Percentiles rank a stretch among this genome's conserved stretches.
Conservation (phyloP, 2,888 invertebrate species). For the Coelogynopora nodosa region DNA sequence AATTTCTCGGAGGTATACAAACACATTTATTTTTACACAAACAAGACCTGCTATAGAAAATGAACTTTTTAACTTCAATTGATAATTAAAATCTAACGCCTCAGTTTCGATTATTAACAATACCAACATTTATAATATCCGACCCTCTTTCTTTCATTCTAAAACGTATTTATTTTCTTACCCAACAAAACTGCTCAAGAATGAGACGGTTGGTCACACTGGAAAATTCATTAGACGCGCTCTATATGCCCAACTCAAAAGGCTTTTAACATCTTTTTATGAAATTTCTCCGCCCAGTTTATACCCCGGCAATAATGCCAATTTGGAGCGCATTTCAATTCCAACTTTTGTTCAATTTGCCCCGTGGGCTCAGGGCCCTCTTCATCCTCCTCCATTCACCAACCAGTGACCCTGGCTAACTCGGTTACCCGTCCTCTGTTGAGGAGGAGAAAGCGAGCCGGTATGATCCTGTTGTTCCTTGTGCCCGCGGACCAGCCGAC, state of each 20-base stretch:
- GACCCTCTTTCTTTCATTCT: too few relatives aligned
- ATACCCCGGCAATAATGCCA: conserved; percentile 7
- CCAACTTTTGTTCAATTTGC: neutral
- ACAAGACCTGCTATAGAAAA: too few relatives aligned
- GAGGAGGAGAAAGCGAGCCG: neutral
- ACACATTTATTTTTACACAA: too few relatives aligned
- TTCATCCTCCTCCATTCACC: neutral
- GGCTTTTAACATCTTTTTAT: neutral
- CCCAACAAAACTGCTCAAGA: too few relatives aligned
- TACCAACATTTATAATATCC: too few relatives aligned
- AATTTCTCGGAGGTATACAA: too few relatives aligned
- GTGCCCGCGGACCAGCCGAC: neutral
- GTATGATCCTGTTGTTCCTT: neutral
- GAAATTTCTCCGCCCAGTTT: neutral
- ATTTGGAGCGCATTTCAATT: neutral
- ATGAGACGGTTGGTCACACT: too few relatives aligned
- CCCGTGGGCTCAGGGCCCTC: neutral
- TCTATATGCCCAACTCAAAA: neutral
- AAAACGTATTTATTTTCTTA: too few relatives aligned
- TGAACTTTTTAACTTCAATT: too few relatives aligned
- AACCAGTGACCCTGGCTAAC: neutral
- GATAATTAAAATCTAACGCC: too few relatives aligned
- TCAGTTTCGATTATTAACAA: too few relatives aligned
- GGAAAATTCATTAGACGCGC: neutral
- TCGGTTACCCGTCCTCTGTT: neutral